Evolutionary conservation across 1,140 invertebrate genomes (phyloP).

Genomic region (Scaptomyza montana): DNA sequence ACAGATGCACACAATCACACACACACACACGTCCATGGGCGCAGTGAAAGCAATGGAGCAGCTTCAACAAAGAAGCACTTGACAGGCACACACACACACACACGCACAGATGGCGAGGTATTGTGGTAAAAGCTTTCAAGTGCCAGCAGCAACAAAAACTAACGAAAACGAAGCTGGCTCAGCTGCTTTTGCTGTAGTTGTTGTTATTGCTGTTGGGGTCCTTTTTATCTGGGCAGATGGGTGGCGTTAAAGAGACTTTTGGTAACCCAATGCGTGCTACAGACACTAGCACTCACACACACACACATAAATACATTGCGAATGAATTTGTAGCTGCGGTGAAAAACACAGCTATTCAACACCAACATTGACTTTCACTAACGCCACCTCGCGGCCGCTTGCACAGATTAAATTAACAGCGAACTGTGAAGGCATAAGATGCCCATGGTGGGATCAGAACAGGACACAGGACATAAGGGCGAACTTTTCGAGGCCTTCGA

Average conservation of each 20-base stretch:
- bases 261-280: slow-evolving; percentile 59
- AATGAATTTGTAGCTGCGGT: slow-evolving; percentile 54
- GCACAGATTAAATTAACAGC: slow-evolving; percentile 79
- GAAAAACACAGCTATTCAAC: slow-evolving; percentile 64
- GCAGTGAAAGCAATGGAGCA: slow-evolving; percentile 34
- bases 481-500: slow-evolving; percentile 25
- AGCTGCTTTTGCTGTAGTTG: slow-evolving; percentile 24
- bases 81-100: slow-evolving; percentile 38
- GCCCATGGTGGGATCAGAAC: slow-evolving; percentile 64
- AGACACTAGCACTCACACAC: slow-evolving; percentile 28
- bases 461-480: slow-evolving; percentile 11
- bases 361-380: slow-evolving; percentile 58
- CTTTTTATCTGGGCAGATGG: slow-evolving; percentile 50
- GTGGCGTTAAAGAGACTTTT: slow-evolving; percentile 50
- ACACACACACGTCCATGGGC: slow-evolving; percentile 46
- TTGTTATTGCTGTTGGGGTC: slow-evolving; percentile 36
- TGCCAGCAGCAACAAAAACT: slow-evolving; percentile 60
- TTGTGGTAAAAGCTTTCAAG: slow-evolving; percentile 82
- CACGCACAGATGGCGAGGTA: slow-evolving; percentile 24
- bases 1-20: background rate
- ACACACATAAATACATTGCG: slow-evolving; percentile 1
- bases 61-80: slow-evolving; percentile 74
- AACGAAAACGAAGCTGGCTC: slow-evolving; percentile 54
- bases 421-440: slow-evolving; percentile 46
- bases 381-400: slow-evolving; percentile 76